Evolutionary conservation across 2,888 invertebrate genomes (phyloP), one percentile per base, ranked within the genome.

Genomic region (Synanthedon vespiformis): DNA sequence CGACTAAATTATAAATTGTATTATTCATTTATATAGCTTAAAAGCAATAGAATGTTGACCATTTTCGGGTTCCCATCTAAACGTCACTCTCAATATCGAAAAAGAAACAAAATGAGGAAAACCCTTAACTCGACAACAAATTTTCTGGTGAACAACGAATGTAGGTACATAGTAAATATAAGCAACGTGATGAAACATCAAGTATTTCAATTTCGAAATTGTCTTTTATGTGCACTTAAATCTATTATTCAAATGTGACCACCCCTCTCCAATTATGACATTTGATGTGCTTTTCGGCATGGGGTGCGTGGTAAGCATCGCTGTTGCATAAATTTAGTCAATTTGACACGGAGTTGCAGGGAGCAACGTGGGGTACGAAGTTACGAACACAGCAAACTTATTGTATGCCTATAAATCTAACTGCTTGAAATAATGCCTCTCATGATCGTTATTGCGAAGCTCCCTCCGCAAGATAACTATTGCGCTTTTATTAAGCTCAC

Each of bases 301-400:
- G 54, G 63, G 64, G 68, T 27, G 63, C 59, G 63, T 65, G 60
- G 67, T 66, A 67, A 64, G 63, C 70, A 67, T 67, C 60, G 74
- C 72, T 74, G 74, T 80, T 79, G 85, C 83, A 85, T 85, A 84
- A 84, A 85, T 85, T 85, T 81, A 72, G 79, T 73, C 80, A 83
- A 85, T 84, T 83, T 77, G 80, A 77, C 75, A 79, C 76, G 78
- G 70, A 72, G 67, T 34, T 6, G 12, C 18, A 50, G 16, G 18
- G 27, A 13, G 50, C 52, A 18, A 8, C 22, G 22, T 16, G 16
- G 16, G 22, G 48, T 48, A 48, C 12, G 48, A 48, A 22, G 22
- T 22, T 48, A 48, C 12, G 48, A 48, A 22, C 14, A 44, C 53
- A 50, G 50, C 48, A 44, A 34, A 34, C 34, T 34, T 34, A 34